phyloP scores from a whole-genome alignment of 2,888 invertebrate species.

The Petrolisthes manimaculis region DNA sequence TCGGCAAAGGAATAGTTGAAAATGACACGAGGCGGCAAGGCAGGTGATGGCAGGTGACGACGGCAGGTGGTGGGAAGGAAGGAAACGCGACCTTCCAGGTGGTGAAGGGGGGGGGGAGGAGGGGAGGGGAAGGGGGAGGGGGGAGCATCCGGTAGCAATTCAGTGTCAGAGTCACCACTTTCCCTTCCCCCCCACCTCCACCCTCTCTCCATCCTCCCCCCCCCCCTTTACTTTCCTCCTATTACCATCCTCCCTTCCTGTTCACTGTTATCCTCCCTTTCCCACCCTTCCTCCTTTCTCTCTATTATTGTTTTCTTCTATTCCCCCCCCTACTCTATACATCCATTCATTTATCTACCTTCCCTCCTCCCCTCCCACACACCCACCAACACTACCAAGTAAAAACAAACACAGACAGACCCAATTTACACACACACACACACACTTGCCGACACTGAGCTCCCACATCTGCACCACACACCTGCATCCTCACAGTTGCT shows the following conservation, averaged over 20 bases:
- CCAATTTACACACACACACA: background rate
- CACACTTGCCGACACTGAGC: background rate
- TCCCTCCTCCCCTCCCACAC: too few species aligned
- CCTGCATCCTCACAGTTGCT: background rate
- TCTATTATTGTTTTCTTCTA: background rate
- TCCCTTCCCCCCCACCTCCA: background rate
- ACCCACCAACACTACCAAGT: background rate
- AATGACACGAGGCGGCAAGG: background rate
- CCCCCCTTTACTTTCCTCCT: background rate
- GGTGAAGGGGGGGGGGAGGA: background rate
- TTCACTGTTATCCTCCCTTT: background rate
- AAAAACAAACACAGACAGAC: constrained; percentile 7
- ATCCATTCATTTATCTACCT: too few species aligned
- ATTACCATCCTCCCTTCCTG: background rate
- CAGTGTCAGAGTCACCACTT: constrained; percentile 37
- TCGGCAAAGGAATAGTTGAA: background rate
- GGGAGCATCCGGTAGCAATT: constrained; percentile 21
- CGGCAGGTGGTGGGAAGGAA: background rate
- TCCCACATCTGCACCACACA: background rate
- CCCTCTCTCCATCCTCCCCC: background rate
- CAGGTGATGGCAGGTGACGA: background rate
- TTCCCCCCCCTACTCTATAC: background rate
- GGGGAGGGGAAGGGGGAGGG: background rate
- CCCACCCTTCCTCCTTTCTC: background rate
- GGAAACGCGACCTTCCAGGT: background rate